Evolutionary conservation across 2,888 invertebrate genomes (phyloP).

Genomic region (Lagria hirta): DNA sequence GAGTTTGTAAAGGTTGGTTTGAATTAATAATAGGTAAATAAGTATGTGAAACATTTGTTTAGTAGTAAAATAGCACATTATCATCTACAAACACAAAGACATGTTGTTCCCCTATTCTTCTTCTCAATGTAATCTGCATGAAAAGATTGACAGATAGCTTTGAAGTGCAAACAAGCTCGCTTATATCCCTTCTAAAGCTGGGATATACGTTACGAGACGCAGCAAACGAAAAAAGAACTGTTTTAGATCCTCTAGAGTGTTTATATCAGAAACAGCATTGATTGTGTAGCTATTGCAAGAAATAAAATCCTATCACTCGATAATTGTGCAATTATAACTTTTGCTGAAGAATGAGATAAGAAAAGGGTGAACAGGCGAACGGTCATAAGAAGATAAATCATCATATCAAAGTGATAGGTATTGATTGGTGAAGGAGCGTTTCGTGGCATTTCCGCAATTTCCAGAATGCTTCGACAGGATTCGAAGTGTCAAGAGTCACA

Average conservation of each 20-base stretch:
- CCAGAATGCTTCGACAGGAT: constrained; percentile 22
- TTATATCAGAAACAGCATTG: no score
- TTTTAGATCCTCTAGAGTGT: constrained; percentile 21
- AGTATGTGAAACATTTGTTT: no score
- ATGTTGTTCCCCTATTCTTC: constrained; percentile 21
- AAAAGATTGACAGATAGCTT: constrained; percentile 49
- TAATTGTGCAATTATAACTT: constrained; percentile 14
- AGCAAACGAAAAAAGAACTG: constrained; percentile 24
- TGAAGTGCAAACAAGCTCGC: constrained; percentile 49
- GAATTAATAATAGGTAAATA: no score
- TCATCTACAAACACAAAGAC: constrained; percentile 18
- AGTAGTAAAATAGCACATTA: constrained; percentile 21
- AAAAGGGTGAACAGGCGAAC: constrained; percentile 4
- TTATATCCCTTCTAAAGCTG: constrained; percentile 21
- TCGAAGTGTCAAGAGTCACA: constrained; percentile 27
- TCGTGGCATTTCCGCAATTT: constrained; percentile 27
- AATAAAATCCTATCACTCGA: constrained; percentile 12
- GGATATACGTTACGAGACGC: constrained; percentile 18
- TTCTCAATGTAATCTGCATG: constrained; percentile 35
- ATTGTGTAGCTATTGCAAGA: no score
- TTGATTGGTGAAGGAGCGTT: constrained; percentile 22
- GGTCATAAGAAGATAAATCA: constrained; percentile 19
- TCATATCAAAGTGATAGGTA: constrained; percentile 21
- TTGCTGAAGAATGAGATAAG: constrained; percentile 3
- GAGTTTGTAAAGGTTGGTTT: no score